Evolutionary conservation across 2,797 vertebrate species (phyloP).

Genomic region (Otolemur crassicaudatus): DNA sequence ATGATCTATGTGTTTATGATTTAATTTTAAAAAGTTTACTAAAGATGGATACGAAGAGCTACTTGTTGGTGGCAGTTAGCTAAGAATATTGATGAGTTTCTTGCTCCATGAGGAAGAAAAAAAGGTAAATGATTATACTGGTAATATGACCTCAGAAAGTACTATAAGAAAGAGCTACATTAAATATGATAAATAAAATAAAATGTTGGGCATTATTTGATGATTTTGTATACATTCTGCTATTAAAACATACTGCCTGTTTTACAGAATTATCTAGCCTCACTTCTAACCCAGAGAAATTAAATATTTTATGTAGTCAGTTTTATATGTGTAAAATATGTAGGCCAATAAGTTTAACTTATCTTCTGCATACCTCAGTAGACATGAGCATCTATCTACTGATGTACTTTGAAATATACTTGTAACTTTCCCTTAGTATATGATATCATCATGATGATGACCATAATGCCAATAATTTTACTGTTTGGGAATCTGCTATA

Average conservation of each 20-base stretch:
- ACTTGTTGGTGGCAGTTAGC: neutral
- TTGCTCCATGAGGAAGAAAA: constrained; percentile 23
- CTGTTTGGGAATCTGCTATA: neutral
- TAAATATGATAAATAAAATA: neutral
- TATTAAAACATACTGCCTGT: neutral
- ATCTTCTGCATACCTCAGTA: neutral
- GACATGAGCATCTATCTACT: neutral
- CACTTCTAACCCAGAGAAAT: neutral
- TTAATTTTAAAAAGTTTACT: neutral
- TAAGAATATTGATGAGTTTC: constrained; percentile 41
- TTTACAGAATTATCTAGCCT: neutral
- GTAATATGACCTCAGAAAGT: constrained; percentile 64
- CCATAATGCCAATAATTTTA: neutral
- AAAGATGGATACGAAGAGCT: neutral
- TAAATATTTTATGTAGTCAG: neutral
- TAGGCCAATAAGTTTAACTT: neutral
- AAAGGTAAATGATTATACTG: neutral
- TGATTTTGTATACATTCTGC: constrained; percentile 41
- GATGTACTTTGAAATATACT: neutral
- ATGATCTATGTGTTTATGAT: too few relatives aligned
- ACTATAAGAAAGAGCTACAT: constrained; percentile 51
- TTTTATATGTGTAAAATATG: neutral
- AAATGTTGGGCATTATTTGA: constrained; percentile 45
- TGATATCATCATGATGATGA: neutral
- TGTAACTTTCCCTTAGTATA: neutral